Conservation (phyloP, 2,888 invertebrate genomes). For the Apodemia zela region DNA sequence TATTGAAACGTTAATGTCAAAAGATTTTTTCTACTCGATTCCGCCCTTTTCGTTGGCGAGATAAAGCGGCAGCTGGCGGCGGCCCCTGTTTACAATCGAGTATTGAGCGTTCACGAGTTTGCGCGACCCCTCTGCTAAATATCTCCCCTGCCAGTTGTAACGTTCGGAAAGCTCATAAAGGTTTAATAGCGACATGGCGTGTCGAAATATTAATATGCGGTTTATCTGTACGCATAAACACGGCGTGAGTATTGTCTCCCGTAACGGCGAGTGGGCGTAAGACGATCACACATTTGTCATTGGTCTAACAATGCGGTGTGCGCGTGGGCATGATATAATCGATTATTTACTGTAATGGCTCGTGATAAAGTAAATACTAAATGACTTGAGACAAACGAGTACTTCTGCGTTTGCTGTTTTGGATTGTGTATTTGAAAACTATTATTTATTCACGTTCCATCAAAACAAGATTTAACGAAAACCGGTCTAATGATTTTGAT, state of each 20-base stretch:
- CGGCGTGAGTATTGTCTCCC: constrained; percentile 44
- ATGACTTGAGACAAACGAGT: constrained; percentile 14
- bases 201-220: constrained; percentile 69
- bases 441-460: no score
- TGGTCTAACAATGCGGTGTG: constrained; percentile 67
- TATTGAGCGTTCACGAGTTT: constrained; percentile 40
- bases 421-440: background rate
- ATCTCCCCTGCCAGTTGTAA: constrained; percentile 49
- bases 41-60: constrained; percentile 47
- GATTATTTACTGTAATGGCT: constrained; percentile 52
- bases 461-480: no score
- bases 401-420: background rate
- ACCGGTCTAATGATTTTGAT: no score
- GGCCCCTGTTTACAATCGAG: constrained; percentile 58
- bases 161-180: constrained; percentile 53
- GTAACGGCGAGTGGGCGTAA: constrained; percentile 54
- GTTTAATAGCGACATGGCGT: constrained; percentile 68
- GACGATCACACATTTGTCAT: constrained; percentile 68
- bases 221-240: constrained; percentile 51
- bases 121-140: constrained; percentile 48
- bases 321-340: constrained; percentile 60
- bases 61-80: constrained; percentile 64
- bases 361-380: constrained; percentile 20
- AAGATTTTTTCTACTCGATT: constrained; percentile 47
- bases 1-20: constrained; percentile 56